A percentile compares a stretch with the other conserved stretches of the same genome.
phyloP scores from a whole-genome alignment of 1,140 invertebrate genomes.

The Caenorhabditis briggsae region DNA sequence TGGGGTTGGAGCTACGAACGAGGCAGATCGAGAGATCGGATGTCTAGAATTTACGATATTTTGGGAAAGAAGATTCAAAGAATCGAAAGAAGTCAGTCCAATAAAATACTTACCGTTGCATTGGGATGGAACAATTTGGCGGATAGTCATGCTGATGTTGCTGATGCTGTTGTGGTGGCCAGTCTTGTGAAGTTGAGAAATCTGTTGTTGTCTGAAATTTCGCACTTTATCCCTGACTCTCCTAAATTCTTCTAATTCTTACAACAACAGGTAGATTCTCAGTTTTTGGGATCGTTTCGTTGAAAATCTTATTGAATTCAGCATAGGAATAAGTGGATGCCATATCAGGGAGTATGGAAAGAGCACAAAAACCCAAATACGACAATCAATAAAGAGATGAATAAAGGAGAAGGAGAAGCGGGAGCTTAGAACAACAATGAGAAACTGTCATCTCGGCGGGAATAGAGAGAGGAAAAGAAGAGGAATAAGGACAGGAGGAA shows the following conservation, averaged over 20 bases:
- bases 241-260: neutral
- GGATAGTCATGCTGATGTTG: constrained; percentile 15
- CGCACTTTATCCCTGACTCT: too few species aligned
- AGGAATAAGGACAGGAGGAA: neutral
- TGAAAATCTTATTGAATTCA: constrained; percentile 41
- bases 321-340: constrained; percentile 45
- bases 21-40: constrained; percentile 37
- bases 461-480: neutral
- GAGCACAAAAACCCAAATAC: constrained; percentile 5
- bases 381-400: constrained; percentile 50
- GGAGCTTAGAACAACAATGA: constrained; percentile 49
- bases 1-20: constrained; percentile 31
- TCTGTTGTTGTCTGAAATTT: constrained; percentile 30
- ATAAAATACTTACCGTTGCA: constrained; percentile 30
- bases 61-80: neutral
- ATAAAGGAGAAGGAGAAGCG: constrained; percentile 18
- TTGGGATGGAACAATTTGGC: constrained; percentile 27
- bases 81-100: too few species aligned
- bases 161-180: constrained; percentile 1
- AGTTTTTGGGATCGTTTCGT: constrained; percentile 49
- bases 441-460: constrained; percentile 26
- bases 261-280: constrained; percentile 33
- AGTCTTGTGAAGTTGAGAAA: constrained; percentile 21
- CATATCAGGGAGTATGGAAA: constrained; percentile 19
- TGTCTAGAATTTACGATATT: neutral